Evolutionary conservation across 2,888 invertebrate genomes (phyloP).

Genomic region (Cordilura impudica): DNA sequence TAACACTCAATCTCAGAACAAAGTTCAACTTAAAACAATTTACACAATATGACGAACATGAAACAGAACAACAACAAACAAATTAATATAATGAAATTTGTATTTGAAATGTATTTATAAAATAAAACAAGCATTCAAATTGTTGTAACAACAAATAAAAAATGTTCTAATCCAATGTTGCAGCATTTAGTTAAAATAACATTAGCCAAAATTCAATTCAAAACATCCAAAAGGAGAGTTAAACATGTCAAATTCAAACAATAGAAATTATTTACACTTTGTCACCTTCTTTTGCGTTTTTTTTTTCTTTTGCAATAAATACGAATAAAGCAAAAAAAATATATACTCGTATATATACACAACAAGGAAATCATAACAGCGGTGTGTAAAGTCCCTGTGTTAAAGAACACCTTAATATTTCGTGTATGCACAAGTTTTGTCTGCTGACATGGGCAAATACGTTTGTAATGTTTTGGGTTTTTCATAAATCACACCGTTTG

Average conservation of each 20-base stretch:
- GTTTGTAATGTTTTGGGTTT: slow-evolving; percentile 51
- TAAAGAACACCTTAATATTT: slow-evolving; percentile 47
- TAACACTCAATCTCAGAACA: slow-evolving; percentile 17
- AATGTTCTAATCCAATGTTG: slow-evolving; percentile 48
- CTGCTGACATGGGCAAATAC: slow-evolving; percentile 40
- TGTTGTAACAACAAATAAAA: neutral
- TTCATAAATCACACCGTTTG: slow-evolving; percentile 3
- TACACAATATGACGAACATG: neutral
- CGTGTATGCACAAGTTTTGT: slow-evolving; percentile 2
- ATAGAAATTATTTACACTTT: slow-evolving; percentile 69
- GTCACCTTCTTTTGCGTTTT: slow-evolving; percentile 65
- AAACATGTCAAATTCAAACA: slow-evolving; percentile 58
- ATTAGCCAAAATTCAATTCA: neutral
- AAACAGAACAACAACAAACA: slow-evolving; percentile 25
- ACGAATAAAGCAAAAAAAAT: neutral
- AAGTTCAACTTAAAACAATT: slow-evolving; percentile 6
- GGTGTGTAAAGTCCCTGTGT: too few relatives aligned
- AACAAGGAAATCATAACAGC: slow-evolving; percentile 4
- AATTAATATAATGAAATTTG: slow-evolving; percentile 54
- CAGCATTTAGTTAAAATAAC: slow-evolving; percentile 31
- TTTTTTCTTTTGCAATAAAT: slow-evolving; percentile 20
- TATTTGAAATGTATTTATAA: slow-evolving; percentile 57
- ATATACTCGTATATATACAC: too few relatives aligned
- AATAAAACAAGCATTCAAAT: slow-evolving; percentile 30
- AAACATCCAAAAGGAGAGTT: slow-evolving; percentile 27